Conservation (phyloP, 2,888 invertebrate genomes). For the Metellina segmentata region DNA sequence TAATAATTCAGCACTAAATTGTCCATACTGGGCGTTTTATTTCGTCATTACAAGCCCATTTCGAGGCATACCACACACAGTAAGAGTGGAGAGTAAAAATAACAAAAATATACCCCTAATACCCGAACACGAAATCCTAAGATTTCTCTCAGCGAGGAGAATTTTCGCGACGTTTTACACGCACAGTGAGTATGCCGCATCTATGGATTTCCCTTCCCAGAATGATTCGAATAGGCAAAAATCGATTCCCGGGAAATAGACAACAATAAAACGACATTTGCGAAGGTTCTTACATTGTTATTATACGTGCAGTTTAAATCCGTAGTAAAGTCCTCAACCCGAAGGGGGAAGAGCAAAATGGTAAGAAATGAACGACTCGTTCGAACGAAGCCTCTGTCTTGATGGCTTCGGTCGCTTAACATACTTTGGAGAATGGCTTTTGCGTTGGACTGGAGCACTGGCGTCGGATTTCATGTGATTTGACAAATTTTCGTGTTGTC, state of each 20-base stretch:
- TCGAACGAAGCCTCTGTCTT: background rate
- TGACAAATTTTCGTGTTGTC: slow-evolving; percentile 21
- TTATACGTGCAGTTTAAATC: slow-evolving; percentile 20
- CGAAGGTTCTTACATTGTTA: slow-evolving; percentile 42
- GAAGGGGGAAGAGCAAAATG: slow-evolving; percentile 5
- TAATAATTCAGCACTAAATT: slow-evolving; percentile 60
- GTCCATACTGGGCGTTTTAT: slow-evolving; percentile 38
- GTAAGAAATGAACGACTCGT: background rate
- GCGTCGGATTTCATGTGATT: background rate
- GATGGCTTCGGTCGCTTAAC: slow-evolving; percentile 4
- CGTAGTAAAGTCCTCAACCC: background rate
- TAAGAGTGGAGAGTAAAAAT: slow-evolving; percentile 9
- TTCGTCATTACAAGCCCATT: slow-evolving; percentile 57
- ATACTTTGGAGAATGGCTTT: slow-evolving; percentile 10
- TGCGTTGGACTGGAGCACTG: background rate
- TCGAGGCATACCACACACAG: background rate
- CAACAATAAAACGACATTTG: slow-evolving; percentile 44
- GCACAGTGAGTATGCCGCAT: slow-evolving; percentile 16
- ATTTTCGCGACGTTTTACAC: slow-evolving; percentile 35
- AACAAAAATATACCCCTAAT: slow-evolving; percentile 21
- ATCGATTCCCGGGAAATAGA: slow-evolving; percentile 25
- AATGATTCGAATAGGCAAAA: slow-evolving; percentile 25
- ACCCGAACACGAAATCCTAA: slow-evolving; percentile 43
- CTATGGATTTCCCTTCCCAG: slow-evolving; percentile 16
- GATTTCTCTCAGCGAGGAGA: background rate